phyloP scores from a whole-genome alignment of 2,888 invertebrate species.

The Caenorhabditis sulstoni region DNA sequence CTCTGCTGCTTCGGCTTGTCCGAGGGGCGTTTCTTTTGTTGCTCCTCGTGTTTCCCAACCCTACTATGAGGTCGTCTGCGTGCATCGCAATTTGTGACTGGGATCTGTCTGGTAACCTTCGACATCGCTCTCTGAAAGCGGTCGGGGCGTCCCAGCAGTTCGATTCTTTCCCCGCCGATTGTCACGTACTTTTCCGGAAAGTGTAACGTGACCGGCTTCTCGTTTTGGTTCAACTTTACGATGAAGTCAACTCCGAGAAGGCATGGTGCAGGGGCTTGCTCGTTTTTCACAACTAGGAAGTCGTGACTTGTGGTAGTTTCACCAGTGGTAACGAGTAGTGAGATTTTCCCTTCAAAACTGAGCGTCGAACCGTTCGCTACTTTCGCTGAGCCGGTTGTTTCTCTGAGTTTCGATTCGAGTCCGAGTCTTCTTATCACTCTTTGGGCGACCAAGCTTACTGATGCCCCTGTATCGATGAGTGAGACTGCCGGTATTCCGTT shows the following conservation, averaged over 20 bases:
- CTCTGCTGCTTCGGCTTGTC: slow-evolving; percentile 58
- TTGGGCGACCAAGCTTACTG: slow-evolving; percentile 4
- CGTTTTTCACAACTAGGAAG: slow-evolving; percentile 7
- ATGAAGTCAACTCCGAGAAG: slow-evolving; percentile 35
- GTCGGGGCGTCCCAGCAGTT: slow-evolving; percentile 36
- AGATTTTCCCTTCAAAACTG: slow-evolving; percentile 4
- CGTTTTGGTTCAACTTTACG: slow-evolving; percentile 14
- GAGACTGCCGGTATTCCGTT: slow-evolving; percentile 9
- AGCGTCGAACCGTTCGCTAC: slow-evolving; percentile 20
- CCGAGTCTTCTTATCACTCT: neutral
- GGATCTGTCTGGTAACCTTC: slow-evolving; percentile 1
- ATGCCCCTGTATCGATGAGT: slow-evolving; percentile 31
- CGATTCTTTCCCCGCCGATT: neutral
- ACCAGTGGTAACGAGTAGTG: neutral
- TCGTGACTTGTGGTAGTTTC: slow-evolving; percentile 1
- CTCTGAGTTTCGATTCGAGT: neutral
- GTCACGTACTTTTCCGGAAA: neutral
- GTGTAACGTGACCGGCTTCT: slow-evolving; percentile 5
- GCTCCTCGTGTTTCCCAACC: slow-evolving; percentile 40
- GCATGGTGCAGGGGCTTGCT: slow-evolving; percentile 21
- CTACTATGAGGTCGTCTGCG: slow-evolving; percentile 64
- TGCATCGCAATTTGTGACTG: slow-evolving; percentile 42
- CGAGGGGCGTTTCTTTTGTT: slow-evolving; percentile 62
- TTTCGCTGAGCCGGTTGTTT: neutral
- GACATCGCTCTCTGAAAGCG: slow-evolving; percentile 54